Conservation (phyloP, 2,113 vertebrate genomes). For the Scatophagus argus region DNA sequence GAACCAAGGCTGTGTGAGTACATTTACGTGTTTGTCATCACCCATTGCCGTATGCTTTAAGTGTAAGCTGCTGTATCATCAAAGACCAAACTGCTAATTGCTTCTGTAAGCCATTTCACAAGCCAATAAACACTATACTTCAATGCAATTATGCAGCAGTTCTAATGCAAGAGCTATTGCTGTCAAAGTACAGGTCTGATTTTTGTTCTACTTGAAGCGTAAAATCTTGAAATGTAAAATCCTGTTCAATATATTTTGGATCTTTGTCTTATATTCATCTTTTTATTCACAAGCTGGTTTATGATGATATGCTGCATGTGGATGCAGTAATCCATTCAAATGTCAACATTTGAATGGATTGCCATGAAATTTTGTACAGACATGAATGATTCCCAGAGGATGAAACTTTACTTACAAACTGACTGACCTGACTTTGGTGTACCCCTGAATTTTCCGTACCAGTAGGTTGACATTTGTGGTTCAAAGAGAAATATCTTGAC, state of each 20-base stretch:
- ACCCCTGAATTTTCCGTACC: not conserved
- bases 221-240: slow-evolving; percentile 15
- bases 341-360: not conserved
- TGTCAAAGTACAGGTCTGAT: slow-evolving; percentile 21
- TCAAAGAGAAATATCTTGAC: not conserved
- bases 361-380: not conserved
- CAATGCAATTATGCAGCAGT: slow-evolving; percentile 6
- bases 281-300: not conserved
- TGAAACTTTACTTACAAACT: too few relatives aligned
- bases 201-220: slow-evolving; percentile 14
- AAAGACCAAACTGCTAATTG: slow-evolving; percentile 39
- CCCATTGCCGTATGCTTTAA: slow-evolving; percentile 23
- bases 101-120: slow-evolving; percentile 44
- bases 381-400: not conserved
- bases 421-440: not conserved
- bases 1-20: slow-evolving; percentile 1
- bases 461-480: not conserved
- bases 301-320: not conserved
- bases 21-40: slow-evolving; percentile 34
- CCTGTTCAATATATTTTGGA: slow-evolving; percentile 1
- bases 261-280: not conserved
- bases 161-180: slow-evolving; percentile 1
- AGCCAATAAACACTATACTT: slow-evolving; percentile 37
- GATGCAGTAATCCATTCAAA: too few relatives aligned
- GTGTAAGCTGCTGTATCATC: slow-evolving; percentile 30